Evolutionary conservation across 1,140 invertebrate species (phyloP).

Genomic region (Megalopta genalis): DNA sequence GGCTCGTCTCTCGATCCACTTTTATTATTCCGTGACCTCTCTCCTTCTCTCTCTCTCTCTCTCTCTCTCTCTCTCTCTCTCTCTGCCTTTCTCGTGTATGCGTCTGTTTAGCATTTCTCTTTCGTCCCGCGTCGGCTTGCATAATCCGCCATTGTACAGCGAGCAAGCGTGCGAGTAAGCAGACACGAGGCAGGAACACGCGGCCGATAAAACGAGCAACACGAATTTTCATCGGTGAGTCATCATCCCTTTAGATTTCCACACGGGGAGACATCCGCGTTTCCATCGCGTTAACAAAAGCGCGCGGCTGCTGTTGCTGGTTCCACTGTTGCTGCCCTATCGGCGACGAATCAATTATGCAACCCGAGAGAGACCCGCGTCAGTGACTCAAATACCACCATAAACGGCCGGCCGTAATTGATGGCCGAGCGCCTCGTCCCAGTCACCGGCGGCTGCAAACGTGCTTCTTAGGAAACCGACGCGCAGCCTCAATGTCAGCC

Average conservation of each 20-base stretch:
- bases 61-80: too few species aligned
- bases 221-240: slow-evolving; percentile 4
- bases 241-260: slow-evolving; percentile 1
- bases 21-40: too few species aligned
- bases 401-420: slow-evolving; percentile 16
- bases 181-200: neutral
- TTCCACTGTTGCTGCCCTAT: neutral
- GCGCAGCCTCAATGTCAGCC: neutral
- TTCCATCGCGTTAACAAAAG: neutral
- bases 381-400: slow-evolving; percentile 4
- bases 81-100: too few species aligned
- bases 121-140: neutral
- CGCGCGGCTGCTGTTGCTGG: too few species aligned
- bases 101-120: too few species aligned
- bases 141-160: neutral
- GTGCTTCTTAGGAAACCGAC: neutral
- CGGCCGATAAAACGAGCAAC: slow-evolving; percentile 4
- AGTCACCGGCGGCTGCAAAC: neutral
- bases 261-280: neutral
- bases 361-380: slow-evolving; percentile 8
- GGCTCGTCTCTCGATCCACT: too few species aligned
- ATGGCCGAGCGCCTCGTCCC: neutral
- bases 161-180: too few species aligned
- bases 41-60: too few species aligned
- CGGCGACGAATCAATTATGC: slow-evolving; percentile 27